A percentile compares a stretch with the other conserved stretches of the same genome.
These are phyloP conservation scores for Caenorhabditis afra DNA, from an alignment of 2,888 invertebrate species.

Conservation along the genomic window DNA sequence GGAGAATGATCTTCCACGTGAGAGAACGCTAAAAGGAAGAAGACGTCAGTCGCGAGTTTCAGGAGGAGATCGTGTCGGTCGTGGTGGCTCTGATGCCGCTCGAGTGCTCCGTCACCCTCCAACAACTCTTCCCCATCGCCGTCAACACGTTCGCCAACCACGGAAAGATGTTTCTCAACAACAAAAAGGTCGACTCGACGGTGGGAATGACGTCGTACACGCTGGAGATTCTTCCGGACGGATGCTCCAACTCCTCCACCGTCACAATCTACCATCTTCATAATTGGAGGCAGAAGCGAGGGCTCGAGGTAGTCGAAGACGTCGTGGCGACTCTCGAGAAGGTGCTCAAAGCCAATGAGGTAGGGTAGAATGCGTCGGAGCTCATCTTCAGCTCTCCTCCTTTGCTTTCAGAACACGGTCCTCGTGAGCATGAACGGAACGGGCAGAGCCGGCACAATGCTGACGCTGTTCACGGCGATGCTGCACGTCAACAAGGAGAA, in stretches of 20 bases:
- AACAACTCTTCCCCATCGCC: conserved; percentile 39
- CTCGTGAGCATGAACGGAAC: conserved; percentile 34
- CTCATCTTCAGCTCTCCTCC: too few relatives aligned
- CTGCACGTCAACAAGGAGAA: conserved; percentile 24
- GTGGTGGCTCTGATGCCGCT: conserved; percentile 19
- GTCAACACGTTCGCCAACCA: conserved; percentile 37
- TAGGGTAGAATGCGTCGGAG: too few relatives aligned
- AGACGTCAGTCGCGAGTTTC: neutral
- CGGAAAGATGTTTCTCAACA: conserved; percentile 63
- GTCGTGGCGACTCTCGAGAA: conserved; percentile 23
- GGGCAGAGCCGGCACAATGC: conserved; percentile 37
- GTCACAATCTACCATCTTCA: conserved; percentile 28
- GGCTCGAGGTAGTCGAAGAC: conserved; percentile 13
- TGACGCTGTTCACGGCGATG: conserved; percentile 22
- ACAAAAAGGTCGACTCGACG: conserved; percentile 43
- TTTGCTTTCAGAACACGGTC: conserved; percentile 28
- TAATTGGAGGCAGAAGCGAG: conserved; percentile 39
- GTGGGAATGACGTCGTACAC: conserved; percentile 24
- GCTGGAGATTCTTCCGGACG: conserved; percentile 56
- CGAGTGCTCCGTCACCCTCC: conserved; percentile 17
- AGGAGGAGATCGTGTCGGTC: conserved; percentile 18
- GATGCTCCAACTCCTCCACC: conserved; percentile 49
- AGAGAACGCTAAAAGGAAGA: neutral
- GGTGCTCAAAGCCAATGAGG: conserved; percentile 25
- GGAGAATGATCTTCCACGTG: conserved; percentile 49